Percentiles rank a stretch among this genome's conserved stretches.
phyloP scores from a whole-genome alignment of 2,888 invertebrate genomes.

The Apodemia zela region DNA sequence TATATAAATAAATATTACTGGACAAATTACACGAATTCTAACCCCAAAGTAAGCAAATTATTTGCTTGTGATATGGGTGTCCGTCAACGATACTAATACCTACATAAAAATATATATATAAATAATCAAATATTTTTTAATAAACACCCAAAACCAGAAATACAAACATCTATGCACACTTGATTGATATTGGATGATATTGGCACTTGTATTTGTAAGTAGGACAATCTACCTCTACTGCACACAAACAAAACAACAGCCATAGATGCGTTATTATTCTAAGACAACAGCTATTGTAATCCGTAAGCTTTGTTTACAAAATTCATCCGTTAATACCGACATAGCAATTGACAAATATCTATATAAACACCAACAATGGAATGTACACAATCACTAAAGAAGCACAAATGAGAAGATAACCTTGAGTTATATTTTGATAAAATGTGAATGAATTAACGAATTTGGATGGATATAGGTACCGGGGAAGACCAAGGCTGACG shows the following conservation, averaged over 20 bases:
- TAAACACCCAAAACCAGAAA: too few species aligned
- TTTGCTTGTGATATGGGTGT: too few species aligned
- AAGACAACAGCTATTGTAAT: constrained; percentile 42
- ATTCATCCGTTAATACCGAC: constrained; percentile 26
- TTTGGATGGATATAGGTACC: too few species aligned
- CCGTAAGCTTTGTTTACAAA: constrained; percentile 47
- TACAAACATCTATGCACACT: too few species aligned
- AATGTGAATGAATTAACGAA: background rate
- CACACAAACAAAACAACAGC: constrained; percentile 19
- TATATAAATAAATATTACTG: too few species aligned
- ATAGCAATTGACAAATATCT: constrained; percentile 7
- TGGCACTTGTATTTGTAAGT: background rate
- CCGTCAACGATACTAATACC: too few species aligned
- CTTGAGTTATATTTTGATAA: background rate
- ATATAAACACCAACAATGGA: background rate
- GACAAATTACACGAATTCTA: too few species aligned
- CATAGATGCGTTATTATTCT: too few species aligned
- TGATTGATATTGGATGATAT: background rate
- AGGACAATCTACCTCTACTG: background rate
- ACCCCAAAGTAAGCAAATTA: too few species aligned
- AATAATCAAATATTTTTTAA: too few species aligned
- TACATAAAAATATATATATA: too few species aligned
- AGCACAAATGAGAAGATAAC: background rate
- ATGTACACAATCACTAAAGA: background rate
- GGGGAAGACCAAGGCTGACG: too few species aligned